Evolutionary conservation across 2,797 vertebrate genomes (phyloP).

Genomic region (Crenuchus spilurus): DNA sequence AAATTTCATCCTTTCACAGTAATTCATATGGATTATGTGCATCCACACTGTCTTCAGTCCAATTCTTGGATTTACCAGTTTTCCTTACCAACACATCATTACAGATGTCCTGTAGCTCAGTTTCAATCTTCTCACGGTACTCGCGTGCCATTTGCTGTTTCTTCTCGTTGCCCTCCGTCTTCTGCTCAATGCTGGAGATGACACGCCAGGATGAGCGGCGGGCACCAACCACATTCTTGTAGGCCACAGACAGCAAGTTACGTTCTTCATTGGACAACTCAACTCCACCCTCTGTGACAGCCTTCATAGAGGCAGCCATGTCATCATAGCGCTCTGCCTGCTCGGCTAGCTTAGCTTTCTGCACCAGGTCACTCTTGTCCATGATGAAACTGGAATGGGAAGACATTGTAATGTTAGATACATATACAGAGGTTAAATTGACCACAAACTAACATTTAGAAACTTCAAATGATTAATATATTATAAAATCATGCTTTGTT

Average conservation of each 20-base stretch:
- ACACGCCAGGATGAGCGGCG: conserved; percentile 98
- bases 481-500: too few species aligned
- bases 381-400: conserved; percentile 73
- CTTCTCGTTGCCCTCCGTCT: conserved; percentile 94
- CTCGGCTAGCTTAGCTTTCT: conserved; percentile 90
- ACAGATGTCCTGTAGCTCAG: conserved; percentile 96
- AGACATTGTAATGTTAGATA: not conserved
- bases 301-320: conserved; percentile 91
- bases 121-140: conserved; percentile 95
- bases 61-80: not conserved
- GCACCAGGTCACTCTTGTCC: conserved; percentile 94
- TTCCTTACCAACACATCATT: conserved; percentile 90
- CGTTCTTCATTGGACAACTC: conserved; percentile 90
- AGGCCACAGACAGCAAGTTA: conserved; percentile 89
- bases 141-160: conserved; percentile 95
- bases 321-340: conserved; percentile 91
- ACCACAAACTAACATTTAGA: too few species aligned
- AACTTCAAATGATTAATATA: too few species aligned
- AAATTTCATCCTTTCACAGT: too few species aligned
- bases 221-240: conserved; percentile 93
- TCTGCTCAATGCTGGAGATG: conserved; percentile 98
- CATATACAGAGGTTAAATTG: not conserved
- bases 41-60: too few species aligned
- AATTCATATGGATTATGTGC: too few species aligned
- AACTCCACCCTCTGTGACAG: conserved; percentile 85